Conservation (phyloP, 2,113 vertebrate genomes). For the Eurystomus gularis region DNA sequence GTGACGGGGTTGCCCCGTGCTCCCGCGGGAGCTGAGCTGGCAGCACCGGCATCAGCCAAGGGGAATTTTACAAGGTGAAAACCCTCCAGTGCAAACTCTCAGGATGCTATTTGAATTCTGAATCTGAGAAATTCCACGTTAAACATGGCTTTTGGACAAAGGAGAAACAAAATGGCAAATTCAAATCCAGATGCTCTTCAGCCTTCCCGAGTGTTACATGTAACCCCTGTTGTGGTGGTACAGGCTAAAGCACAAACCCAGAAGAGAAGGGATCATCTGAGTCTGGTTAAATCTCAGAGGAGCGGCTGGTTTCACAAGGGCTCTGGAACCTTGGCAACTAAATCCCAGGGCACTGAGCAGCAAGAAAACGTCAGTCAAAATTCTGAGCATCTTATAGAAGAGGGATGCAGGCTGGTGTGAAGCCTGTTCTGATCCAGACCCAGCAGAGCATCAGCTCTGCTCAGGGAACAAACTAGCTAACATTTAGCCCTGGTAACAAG, state of each 20-base stretch:
- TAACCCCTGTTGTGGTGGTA: too few species aligned
- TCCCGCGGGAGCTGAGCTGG: background rate
- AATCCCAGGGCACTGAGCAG: background rate
- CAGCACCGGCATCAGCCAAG: fast-evolving
- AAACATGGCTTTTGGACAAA: background rate
- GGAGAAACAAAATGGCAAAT: background rate
- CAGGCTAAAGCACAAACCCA: background rate
- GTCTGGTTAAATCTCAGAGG: background rate
- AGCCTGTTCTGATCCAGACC: background rate
- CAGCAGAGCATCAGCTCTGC: background rate
- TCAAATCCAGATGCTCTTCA: background rate
- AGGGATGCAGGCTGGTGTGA: background rate
- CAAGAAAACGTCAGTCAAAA: background rate
- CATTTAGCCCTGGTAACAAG: background rate
- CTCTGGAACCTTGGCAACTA: background rate
- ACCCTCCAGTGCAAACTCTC: background rate
- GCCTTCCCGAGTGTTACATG: background rate
- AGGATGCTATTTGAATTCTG: background rate
- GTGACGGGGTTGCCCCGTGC: background rate
- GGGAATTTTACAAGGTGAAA: background rate
- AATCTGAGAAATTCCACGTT: background rate
- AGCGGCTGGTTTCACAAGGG: background rate
- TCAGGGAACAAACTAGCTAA: background rate
- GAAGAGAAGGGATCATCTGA: background rate
- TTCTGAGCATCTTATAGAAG: background rate